Evolutionary conservation across 1,140 invertebrate species (phyloP), one percentile per base, ranked within the genome.

Genomic region (Drosophila teissieri): DNA sequence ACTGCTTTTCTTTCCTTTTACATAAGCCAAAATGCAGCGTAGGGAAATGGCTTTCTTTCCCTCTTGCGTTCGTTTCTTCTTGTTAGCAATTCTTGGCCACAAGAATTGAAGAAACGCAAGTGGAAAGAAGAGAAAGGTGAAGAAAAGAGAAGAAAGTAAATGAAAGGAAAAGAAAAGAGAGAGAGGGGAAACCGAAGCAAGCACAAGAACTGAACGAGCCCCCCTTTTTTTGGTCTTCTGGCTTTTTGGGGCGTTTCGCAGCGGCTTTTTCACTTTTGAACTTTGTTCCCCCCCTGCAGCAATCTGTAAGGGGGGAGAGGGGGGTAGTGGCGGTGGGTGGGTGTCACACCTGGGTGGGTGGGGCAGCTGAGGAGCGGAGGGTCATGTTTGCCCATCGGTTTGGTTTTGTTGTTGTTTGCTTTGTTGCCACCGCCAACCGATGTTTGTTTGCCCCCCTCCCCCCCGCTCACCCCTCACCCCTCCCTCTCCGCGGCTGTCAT

Each of bases 211-310:
- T 3, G 80, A 84, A 80, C 81, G 80, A 84, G 81, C 81, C 81
- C 81, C 81, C 57, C 64, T 83, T 80, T 69, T 76, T 80, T 65
- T 49, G 48, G 40, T 74, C 42, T 42, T 52, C 14, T 48, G 31
- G 17, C 22, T 48, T 46, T 44, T 53, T 48, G 31, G 73, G 62
- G 79, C 67, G 48, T 82, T 76, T 81, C 48, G 39, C 19, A 24
- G 82, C 82, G 82, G 78, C 78, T 52, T 86, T 82, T 82, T 57
- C 40, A 75, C 70, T 76, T 88, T 85, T 86, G 70, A 86, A 86
- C 83, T 86, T 72, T 67, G 31, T 55, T 8, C 14, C 12, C 11
- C 36, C 31, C 58, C 42, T 27, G 15, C 15, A 12, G 53, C 6
- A 39, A 42, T 42, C 44, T 44, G 62, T 36, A 34, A 40, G 46